A percentile compares a stretch with the other conserved stretches of the same genome.
phyloP scores from a whole-genome alignment of 2,888 invertebrate species.

The Linnaemya tessellans region DNA sequence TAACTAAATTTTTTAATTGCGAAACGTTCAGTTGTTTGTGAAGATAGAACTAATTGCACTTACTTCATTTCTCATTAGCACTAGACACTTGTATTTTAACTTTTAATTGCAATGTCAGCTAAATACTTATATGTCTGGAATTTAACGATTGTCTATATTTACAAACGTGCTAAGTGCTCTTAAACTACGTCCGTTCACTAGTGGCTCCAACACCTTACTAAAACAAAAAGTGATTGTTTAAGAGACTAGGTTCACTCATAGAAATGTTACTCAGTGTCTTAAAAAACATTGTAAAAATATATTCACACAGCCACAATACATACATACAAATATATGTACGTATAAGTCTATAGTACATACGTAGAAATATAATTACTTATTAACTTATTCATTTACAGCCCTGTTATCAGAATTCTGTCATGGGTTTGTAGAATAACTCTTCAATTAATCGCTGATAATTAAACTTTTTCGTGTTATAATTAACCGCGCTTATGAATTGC shows the following conservation, averaged over 20 bases:
- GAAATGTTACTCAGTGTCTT: constrained; percentile 11
- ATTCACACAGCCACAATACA: background rate
- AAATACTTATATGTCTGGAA: background rate
- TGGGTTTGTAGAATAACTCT: background rate
- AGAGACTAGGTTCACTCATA: constrained; percentile 14
- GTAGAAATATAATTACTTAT: background rate
- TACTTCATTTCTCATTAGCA: constrained; percentile 11
- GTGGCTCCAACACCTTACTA: constrained; percentile 23
- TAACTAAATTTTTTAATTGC: background rate
- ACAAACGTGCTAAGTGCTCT: background rate
- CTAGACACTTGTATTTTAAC: background rate
- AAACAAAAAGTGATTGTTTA: constrained; percentile 12
- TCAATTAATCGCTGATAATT: constrained; percentile 5
- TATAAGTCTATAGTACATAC: background rate
- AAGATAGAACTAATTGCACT: background rate
- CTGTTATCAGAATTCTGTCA: background rate
- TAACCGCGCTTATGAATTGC: background rate
- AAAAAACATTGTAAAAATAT: background rate
- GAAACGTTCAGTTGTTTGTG: background rate
- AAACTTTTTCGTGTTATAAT: background rate
- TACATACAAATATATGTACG: background rate
- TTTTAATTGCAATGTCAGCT: background rate
- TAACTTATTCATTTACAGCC: background rate
- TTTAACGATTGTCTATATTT: background rate
- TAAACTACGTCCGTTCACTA: constrained; percentile 12